Conservation (phyloP, 2,797 vertebrate genomes). For the Catharus ustulatus region DNA sequence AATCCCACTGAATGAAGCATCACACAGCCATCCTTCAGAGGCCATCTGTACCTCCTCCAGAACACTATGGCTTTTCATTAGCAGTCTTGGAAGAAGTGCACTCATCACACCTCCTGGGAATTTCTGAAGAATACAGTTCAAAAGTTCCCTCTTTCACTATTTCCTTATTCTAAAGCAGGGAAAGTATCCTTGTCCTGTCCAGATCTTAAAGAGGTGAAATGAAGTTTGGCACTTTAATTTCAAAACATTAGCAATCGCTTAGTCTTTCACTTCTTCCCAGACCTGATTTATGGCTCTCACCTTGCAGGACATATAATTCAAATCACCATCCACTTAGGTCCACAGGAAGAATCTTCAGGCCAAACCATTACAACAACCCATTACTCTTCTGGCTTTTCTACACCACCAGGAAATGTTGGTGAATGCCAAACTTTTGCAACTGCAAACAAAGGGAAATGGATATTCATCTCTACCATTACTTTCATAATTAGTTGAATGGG, state of each 20-base stretch:
- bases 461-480: constrained; percentile 13
- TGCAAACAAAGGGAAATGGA: constrained; percentile 42
- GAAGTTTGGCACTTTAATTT: neutral
- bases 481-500: constrained; percentile 7
- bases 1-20: constrained; percentile 3
- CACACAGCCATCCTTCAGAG: neutral
- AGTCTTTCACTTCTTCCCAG: neutral
- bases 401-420: neutral
- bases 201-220: neutral
- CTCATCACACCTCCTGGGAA: neutral
- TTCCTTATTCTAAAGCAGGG: neutral
- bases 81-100: neutral
- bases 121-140: constrained; percentile 22
- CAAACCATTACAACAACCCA: neutral
- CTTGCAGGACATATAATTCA: neutral
- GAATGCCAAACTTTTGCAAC: constrained; percentile 2
- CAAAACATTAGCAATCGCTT: neutral
- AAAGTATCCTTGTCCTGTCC: neutral
- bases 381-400: constrained; percentile 1
- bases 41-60: constrained; percentile 35
- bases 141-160: neutral
- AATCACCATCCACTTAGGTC: neutral
- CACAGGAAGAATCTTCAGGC: constrained; percentile 5
- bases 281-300: neutral
- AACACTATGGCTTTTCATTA: neutral